Conservation (phyloP, 2,888 invertebrate species). For the Torymus auratus region DNA sequence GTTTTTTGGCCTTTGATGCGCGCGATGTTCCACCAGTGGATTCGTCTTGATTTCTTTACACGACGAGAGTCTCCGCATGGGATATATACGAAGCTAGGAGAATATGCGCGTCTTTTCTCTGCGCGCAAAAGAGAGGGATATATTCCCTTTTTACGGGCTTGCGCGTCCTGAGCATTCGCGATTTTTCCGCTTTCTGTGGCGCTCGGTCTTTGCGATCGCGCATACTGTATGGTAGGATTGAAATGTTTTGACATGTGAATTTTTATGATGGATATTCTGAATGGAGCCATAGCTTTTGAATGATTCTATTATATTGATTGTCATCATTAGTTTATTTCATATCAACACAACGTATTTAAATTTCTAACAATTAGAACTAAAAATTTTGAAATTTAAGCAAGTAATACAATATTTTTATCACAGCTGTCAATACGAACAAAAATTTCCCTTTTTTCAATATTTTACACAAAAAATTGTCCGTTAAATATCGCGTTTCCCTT, state of each 20-base stretch:
- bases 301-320: too few species aligned
- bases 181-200: conserved; percentile 32
- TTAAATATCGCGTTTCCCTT: too few species aligned
- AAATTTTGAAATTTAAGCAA: too few species aligned
- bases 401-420: too few species aligned
- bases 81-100: neutral
- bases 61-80: conserved; percentile 39
- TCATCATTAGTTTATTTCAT: too few species aligned
- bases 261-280: neutral
- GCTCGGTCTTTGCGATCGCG: neutral
- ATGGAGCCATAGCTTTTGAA: too few species aligned
- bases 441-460: too few species aligned
- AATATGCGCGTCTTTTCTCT: neutral
- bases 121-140: neutral
- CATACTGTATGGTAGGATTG: neutral
- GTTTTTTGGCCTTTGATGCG: conserved; percentile 44
- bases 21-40: neutral
- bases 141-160: conserved; percentile 21
- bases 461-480: too few species aligned
- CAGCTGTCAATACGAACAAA: too few species aligned
- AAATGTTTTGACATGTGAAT: conserved; percentile 50
- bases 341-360: too few species aligned
- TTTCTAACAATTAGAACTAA: too few species aligned
- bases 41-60: conserved; percentile 57
- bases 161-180: conserved; percentile 36